phyloP scores from a whole-genome alignment of 2,888 invertebrate genomes.

The Zeuzera pyrina region DNA sequence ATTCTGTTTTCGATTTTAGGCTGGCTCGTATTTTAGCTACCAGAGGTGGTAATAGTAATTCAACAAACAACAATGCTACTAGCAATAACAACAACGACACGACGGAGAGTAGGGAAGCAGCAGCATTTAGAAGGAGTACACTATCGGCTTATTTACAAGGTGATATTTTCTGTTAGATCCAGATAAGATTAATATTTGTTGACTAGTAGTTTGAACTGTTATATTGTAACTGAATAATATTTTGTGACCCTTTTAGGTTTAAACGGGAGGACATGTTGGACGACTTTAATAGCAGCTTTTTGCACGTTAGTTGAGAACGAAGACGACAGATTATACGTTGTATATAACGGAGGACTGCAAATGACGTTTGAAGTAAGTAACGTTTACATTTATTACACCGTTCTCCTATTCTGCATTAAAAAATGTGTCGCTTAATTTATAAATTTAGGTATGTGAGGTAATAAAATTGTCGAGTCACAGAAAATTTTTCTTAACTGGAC shows the following conservation, averaged over 20 bases:
- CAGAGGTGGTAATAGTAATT: constrained; percentile 57
- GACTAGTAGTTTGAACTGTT: background rate
- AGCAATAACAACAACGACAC: constrained; percentile 75
- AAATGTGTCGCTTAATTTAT: too few relatives aligned
- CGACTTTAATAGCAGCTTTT: constrained; percentile 92
- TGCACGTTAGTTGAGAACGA: constrained; percentile 91
- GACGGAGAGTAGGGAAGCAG: constrained; percentile 86
- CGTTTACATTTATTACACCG: too few relatives aligned
- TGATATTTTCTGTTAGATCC: too few relatives aligned
- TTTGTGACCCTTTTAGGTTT: constrained; percentile 65
- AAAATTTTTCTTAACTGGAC: too few relatives aligned
- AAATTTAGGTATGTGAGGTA: too few relatives aligned
- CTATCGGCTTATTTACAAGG: constrained; percentile 90
- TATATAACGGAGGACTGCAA: constrained; percentile 91
- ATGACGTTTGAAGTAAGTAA: constrained; percentile 80
- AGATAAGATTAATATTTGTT: too few relatives aligned
- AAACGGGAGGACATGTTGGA: constrained; percentile 94
- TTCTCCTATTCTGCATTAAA: too few relatives aligned
- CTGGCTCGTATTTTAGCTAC: constrained; percentile 91
- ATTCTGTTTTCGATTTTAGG: constrained; percentile 29
- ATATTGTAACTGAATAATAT: background rate
- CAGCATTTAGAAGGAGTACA: constrained; percentile 87
- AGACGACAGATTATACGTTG: constrained; percentile 90
- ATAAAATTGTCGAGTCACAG: too few relatives aligned
- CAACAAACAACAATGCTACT: constrained; percentile 25